Conservation (phyloP, 1,140 invertebrate species). For the Charaxes varanes region DNA sequence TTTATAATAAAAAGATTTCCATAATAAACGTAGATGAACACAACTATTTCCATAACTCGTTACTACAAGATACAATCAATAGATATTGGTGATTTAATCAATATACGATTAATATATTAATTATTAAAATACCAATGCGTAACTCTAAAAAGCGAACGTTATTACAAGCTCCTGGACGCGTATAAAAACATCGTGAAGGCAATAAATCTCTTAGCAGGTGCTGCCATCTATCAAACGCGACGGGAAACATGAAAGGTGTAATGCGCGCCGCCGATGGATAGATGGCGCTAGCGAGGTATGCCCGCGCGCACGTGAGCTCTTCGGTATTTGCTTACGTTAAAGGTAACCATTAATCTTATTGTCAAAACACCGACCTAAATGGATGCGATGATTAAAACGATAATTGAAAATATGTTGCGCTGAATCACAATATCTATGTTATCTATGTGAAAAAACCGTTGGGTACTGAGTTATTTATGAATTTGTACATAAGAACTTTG, state of each 20-base stretch:
- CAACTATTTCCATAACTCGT: no score
- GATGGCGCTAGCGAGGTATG: slow-evolving; percentile 42
- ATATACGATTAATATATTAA: no score
- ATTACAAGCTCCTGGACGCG: slow-evolving; percentile 1
- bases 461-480: no score
- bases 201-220: slow-evolving; percentile 51
- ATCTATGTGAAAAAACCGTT: no score
- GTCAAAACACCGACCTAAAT: slow-evolving; percentile 30
- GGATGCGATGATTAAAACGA: slow-evolving; percentile 20
- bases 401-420: slow-evolving; percentile 22
- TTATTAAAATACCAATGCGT: no score
- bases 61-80: no score
- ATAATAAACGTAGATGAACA: no score
- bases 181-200: slow-evolving; percentile 48
- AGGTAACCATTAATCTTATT: slow-evolving; percentile 20
- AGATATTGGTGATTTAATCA: no score
- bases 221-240: slow-evolving; percentile 54
- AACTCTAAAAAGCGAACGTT: background rate
- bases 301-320: slow-evolving; percentile 26
- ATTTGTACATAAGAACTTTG: no score
- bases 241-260: slow-evolving; percentile 46
- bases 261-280: slow-evolving; percentile 51
- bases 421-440: no score
- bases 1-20: no score
- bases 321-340: slow-evolving; percentile 30